Conservation (phyloP, 2,888 invertebrate genomes). For the Cephus pulcher region DNA sequence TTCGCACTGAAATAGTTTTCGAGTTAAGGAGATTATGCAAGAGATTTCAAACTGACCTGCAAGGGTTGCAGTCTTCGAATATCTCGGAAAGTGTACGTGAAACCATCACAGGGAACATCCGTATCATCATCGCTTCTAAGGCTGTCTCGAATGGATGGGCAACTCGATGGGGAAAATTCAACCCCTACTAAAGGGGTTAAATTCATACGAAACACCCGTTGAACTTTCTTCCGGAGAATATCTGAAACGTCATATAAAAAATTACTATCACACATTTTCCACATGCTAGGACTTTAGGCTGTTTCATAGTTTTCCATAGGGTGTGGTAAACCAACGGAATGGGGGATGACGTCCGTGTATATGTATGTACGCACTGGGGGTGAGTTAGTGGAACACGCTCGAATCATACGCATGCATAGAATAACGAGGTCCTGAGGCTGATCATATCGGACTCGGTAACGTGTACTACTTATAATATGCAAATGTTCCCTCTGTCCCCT, state of each 20-base stretch:
- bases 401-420: constrained; percentile 57
- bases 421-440: constrained; percentile 57
- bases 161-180: neutral
- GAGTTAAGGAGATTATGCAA: constrained; percentile 15
- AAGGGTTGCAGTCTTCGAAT: neutral
- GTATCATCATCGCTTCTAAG: neutral
- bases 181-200: neutral
- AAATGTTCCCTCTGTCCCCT: constrained; percentile 52
- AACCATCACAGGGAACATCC: neutral
- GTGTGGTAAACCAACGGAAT: constrained; percentile 17
- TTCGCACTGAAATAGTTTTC: neutral
- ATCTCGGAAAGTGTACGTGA: neutral
- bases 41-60: neutral
- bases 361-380: neutral
- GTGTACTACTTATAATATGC: constrained; percentile 66
- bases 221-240: neutral
- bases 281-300: neutral
- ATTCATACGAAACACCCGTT: neutral
- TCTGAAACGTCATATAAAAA: neutral
- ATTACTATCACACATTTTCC: neutral
- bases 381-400: constrained; percentile 33
- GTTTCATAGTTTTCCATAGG: neutral
- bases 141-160: neutral
- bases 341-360: constrained; percentile 34
- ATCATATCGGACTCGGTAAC: constrained; percentile 61